Conservation (phyloP, 1,140 invertebrate genomes). For the Zaprionus capensis region DNA sequence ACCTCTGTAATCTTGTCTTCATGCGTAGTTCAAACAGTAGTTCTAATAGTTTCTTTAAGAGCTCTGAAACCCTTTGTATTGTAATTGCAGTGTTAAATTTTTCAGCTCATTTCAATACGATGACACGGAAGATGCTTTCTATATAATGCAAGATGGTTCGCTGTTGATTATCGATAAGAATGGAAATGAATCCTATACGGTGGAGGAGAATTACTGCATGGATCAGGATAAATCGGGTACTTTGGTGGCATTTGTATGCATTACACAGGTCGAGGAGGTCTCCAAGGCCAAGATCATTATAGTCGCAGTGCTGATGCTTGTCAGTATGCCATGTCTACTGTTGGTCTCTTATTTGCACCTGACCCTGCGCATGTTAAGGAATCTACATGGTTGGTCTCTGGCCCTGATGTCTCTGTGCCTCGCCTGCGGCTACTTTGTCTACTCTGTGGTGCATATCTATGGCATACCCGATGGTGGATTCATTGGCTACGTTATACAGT, state of each 20-base stretch:
- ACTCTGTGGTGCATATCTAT: conserved; percentile 77
- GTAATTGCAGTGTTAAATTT: conserved; percentile 48
- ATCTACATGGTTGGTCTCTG: conserved; percentile 72
- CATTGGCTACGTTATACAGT: conserved; percentile 79
- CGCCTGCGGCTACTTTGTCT: conserved; percentile 77
- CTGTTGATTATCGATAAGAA: conserved; percentile 72
- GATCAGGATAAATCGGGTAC: conserved; percentile 76
- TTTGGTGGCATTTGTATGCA: conserved; percentile 74
- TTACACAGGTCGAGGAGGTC: conserved; percentile 71
- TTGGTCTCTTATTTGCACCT: conserved; percentile 75
- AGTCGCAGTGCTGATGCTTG: conserved; percentile 73
- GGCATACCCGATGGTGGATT: conserved; percentile 56
- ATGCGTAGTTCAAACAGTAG: neutral
- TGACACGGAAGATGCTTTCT: conserved; percentile 64
- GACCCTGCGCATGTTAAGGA: conserved; percentile 55
- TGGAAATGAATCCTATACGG: conserved; percentile 69
- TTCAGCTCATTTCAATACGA: conserved; percentile 77
- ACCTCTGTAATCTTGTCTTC: neutral
- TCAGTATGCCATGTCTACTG: conserved; percentile 77
- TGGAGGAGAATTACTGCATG: conserved; percentile 73
- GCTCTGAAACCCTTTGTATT: conserved; percentile 37
- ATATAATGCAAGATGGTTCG: conserved; percentile 74
- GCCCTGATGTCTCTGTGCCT: conserved; percentile 75
- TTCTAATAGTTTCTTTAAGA: conserved; percentile 14
- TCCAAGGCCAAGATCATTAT: conserved; percentile 56